Percentiles rank a stretch among this genome's conserved stretches.
Conservation (phyloP, 2,888 invertebrate species). For the Agrotis exclamationis region DNA sequence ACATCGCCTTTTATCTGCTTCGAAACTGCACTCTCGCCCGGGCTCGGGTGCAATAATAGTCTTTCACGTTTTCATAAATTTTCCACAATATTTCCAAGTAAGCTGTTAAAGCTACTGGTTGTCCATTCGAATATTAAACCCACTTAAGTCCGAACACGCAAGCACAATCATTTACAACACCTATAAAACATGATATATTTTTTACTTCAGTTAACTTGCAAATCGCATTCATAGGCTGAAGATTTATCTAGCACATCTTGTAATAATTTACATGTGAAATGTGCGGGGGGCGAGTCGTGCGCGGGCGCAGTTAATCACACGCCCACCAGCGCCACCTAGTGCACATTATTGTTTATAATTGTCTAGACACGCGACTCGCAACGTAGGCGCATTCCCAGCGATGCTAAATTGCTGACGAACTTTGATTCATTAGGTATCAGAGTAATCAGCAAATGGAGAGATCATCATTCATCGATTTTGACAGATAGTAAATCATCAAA, state of each 20-base stretch:
- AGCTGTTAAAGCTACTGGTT: neutral
- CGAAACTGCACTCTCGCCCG: no score
- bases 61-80: neutral
- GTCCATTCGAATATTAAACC: conserved; percentile 10
- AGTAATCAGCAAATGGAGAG: neutral
- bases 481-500: no score
- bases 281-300: conserved; percentile 49
- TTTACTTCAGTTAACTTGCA: conserved; percentile 57
- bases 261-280: conserved; percentile 52
- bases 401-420: conserved; percentile 41
- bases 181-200: conserved; percentile 51
- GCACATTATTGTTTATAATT: conserved; percentile 64
- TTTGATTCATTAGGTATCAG: conserved; percentile 13
- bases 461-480: neutral
- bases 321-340: conserved; percentile 65
- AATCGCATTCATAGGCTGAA: conserved; percentile 57
- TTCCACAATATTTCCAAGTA: neutral
- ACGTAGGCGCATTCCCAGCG: conserved; percentile 63
- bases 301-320: conserved; percentile 59
- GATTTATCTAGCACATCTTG: conserved; percentile 56
- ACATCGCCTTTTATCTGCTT: neutral
- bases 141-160: conserved; percentile 35
- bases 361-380: conserved; percentile 54
- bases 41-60: neutral
- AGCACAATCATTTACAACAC: conserved; percentile 31